Percentiles rank a stretch among this genome's conserved stretches.
phyloP scores from a whole-genome alignment of 2,797 vertebrate species.

The Dromococcyx pavoninus region DNA sequence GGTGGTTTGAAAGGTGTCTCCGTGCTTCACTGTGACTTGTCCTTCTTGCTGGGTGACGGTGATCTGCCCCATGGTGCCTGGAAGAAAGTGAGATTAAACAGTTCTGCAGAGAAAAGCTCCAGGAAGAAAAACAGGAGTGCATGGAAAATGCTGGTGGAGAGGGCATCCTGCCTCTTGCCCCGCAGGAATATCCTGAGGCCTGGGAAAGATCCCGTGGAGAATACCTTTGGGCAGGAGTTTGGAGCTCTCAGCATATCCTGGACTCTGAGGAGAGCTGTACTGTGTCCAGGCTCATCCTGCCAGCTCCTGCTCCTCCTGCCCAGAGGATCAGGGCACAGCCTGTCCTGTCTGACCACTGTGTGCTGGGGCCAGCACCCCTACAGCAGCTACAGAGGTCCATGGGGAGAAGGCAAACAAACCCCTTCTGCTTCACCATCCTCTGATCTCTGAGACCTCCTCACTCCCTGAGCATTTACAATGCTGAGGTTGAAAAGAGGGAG shows the following conservation, averaged over 20 bases:
- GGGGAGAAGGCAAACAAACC: too few species aligned
- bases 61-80: not conserved
- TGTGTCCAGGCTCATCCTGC: not conserved
- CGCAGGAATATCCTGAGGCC: too few species aligned
- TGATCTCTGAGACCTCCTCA: not conserved
- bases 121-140: rapidly evolving
- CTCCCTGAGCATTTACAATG: rapidly evolving
- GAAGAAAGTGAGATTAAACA: not conserved
- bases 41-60: not conserved
- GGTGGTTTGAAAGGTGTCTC: not conserved
- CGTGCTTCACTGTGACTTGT: not conserved
- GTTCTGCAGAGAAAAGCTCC: rapidly evolving
- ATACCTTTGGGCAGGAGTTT: not conserved
- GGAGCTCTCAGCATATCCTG: too few species aligned
- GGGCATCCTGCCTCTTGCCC: not conserved
- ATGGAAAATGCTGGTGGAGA: not conserved
- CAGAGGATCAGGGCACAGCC: not conserved
- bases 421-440: not conserved
- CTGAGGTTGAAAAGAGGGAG: not conserved
- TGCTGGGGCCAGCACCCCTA: too few species aligned
- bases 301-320: not conserved
- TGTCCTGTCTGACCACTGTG: not conserved
- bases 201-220: not conserved
- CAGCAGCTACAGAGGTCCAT: too few species aligned
- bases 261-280: not conserved